Conservation (phyloP, 2,113 vertebrate genomes). For the Tylochromis polylepis region DNA sequence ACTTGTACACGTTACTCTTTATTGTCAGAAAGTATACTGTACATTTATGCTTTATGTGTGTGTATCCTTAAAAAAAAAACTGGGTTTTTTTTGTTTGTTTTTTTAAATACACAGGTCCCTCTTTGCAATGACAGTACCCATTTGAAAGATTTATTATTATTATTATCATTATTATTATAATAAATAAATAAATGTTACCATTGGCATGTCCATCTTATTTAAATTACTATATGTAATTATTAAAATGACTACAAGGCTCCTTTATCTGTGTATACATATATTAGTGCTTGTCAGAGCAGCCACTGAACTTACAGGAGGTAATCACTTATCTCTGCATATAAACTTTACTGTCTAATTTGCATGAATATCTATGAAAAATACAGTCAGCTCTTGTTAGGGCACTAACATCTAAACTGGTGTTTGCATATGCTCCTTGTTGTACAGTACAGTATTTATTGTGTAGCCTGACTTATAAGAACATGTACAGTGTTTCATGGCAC, state of each 20-base stretch:
- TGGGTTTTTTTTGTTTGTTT: background rate
- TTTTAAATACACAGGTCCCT: accelerated
- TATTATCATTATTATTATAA: background rate
- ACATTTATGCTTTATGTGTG: background rate
- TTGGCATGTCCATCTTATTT: background rate
- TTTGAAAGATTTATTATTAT: background rate
- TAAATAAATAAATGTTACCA: background rate
- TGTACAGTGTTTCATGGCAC: background rate
- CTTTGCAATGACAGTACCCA: background rate
- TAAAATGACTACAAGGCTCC: accelerated
- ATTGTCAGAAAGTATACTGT: background rate
- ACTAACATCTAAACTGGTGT: background rate
- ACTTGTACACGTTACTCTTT: background rate
- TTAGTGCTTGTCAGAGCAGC: background rate
- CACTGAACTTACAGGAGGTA: background rate
- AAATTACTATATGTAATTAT: background rate
- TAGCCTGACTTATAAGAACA: background rate
- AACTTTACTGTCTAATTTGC: background rate
- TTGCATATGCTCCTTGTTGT: background rate
- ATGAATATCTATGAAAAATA: background rate
- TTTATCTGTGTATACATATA: background rate
- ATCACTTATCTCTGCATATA: background rate
- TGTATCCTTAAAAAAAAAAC: background rate
- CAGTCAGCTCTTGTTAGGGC: background rate
- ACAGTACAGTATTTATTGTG: background rate